These are phyloP conservation scores for Fragum sueziense DNA, from an alignment of 2,888 invertebrate species.

Conservation along the genomic window DNA sequence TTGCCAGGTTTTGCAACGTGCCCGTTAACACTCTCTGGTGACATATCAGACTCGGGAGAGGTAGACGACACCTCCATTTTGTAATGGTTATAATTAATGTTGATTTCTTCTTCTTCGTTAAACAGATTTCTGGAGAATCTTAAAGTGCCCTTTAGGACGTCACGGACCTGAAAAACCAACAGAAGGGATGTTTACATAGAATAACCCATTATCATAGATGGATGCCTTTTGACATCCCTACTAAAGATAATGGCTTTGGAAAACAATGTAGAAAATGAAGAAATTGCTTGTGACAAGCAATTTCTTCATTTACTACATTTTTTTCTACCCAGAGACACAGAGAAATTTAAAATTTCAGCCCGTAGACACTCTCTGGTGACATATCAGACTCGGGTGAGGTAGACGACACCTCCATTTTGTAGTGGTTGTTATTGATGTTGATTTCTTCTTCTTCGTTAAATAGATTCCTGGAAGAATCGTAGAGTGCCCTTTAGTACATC, in stretches of 20 bases:
- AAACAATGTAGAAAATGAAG: too few relatives aligned
- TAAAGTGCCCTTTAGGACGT: conserved; percentile 80
- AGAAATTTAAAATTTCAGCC: background rate
- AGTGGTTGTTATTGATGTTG: conserved; percentile 73
- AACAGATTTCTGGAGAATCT: conserved; percentile 75
- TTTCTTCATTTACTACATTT: too few relatives aligned
- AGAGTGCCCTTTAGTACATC: conserved; percentile 80
- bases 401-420: conserved; percentile 62
- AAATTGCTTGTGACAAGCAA: too few relatives aligned
- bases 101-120: conserved; percentile 74
- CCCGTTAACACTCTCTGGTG: conserved; percentile 15
- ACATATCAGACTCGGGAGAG: conserved; percentile 62
- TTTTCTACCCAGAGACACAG: too few relatives aligned
- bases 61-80: conserved; percentile 57
- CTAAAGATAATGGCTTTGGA: too few relatives aligned
- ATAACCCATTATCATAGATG: too few relatives aligned
- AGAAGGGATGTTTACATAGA: too few relatives aligned
- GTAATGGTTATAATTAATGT: conserved; percentile 74
- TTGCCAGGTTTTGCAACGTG: background rate
- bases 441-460: conserved; percentile 75
- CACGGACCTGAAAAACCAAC: conserved; percentile 73
- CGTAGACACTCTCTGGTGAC: conserved; percentile 24
- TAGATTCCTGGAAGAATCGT: conserved; percentile 74
- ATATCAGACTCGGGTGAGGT: conserved; percentile 62
- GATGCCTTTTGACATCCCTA: too few relatives aligned